Percentiles rank a stretch among this genome's conserved stretches.
Evolutionary conservation across 2,888 invertebrate genomes (phyloP).

Genomic region (Drosophila atroscutellata): DNA sequence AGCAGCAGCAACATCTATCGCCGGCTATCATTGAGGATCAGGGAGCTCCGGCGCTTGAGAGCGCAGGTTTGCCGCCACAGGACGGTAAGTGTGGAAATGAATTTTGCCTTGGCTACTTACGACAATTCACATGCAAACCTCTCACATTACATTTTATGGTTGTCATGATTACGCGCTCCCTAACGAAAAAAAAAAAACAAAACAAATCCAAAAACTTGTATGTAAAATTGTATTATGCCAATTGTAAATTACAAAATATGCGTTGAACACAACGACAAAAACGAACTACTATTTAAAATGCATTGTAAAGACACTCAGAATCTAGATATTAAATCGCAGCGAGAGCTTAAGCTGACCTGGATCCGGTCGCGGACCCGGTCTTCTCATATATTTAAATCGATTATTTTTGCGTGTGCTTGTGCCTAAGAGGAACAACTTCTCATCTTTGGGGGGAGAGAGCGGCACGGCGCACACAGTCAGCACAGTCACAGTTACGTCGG

Average conservation of each 20-base stretch:
- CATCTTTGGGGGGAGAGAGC: conserved; percentile 46
- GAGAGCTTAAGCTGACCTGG: conserved; percentile 39
- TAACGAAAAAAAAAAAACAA: conserved; percentile 35
- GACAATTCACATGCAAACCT: conserved; percentile 74
- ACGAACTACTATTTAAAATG: conserved; percentile 37
- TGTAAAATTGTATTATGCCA: conserved; percentile 40
- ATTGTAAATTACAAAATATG: conserved; percentile 49
- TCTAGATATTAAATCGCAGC: conserved; percentile 57
- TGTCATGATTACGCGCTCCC: conserved; percentile 67
- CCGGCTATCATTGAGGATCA: conserved; percentile 56
- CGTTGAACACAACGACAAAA: conserved; percentile 33
- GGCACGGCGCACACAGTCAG: conserved; percentile 31
- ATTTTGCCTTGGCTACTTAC: conserved; percentile 51
- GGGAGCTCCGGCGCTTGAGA: conserved; percentile 54
- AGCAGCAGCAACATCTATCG: conserved; percentile 26
- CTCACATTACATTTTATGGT: conserved; percentile 73
- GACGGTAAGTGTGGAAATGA: conserved; percentile 83
- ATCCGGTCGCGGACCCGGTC: conserved; percentile 34
- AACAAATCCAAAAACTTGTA: conserved; percentile 29
- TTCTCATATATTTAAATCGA: conserved; percentile 39
- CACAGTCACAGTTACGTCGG: conserved; percentile 42
- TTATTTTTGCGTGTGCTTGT: conserved; percentile 59
- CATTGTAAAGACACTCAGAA: conserved; percentile 66
- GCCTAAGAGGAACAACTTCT: conserved; percentile 50
- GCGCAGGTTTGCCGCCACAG: conserved; percentile 79